Conservation (phyloP, 2,797 vertebrate species). For the Chiloscyllium punctatum region DNA sequence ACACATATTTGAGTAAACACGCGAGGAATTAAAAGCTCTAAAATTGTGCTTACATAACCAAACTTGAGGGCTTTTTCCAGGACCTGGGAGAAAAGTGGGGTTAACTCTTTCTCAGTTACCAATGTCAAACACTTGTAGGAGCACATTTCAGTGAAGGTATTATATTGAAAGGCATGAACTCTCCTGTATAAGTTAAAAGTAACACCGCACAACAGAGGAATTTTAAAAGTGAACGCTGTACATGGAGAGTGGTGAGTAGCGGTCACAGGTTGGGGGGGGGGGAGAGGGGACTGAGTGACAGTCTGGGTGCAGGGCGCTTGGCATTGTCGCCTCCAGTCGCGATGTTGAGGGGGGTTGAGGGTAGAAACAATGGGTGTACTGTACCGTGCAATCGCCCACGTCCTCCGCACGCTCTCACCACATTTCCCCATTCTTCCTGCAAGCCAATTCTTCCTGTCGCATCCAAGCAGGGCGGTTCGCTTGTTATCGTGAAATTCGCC, state of each 20-base stretch:
- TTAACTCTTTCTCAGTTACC: not conserved
- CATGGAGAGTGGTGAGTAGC: not conserved
- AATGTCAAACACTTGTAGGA: not conserved
- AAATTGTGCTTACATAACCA: not conserved
- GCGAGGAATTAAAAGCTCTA: not conserved
- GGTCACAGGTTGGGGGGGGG: not conserved
- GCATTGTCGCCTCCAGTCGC: not conserved
- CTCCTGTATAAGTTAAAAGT: not conserved
- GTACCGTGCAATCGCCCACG: not conserved
- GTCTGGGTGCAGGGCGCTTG: not conserved
- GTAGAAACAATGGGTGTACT: not conserved
- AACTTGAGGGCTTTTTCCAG: not conserved
- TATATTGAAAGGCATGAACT: not conserved
- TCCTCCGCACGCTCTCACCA: not conserved
- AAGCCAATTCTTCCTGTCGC: not conserved
- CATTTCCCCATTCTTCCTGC: not conserved
- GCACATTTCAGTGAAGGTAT: not conserved
- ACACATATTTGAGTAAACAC: not conserved
- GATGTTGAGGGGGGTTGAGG: not conserved
- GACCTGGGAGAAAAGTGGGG: not conserved
- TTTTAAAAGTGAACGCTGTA: not conserved
- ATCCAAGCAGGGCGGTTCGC: not conserved
- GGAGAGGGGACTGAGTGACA: not conserved
- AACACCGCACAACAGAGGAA: not conserved
- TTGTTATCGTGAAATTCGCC: too few relatives aligned